Evolutionary conservation across 2,113 vertebrate genomes (phyloP).

Genomic region (Sander vitreus): DNA sequence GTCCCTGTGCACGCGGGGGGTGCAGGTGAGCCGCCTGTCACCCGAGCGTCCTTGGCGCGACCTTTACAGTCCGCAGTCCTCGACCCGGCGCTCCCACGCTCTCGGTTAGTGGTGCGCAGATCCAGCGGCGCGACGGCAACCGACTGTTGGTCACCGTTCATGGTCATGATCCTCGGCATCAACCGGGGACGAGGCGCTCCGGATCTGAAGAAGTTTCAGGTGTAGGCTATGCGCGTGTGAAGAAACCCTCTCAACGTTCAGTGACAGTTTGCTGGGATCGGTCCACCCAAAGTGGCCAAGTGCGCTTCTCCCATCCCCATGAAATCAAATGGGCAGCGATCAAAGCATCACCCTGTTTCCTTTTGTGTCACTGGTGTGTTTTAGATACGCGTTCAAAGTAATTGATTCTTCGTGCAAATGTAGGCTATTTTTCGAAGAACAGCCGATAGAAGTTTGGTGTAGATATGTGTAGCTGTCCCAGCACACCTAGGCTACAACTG

Average conservation of each 20-base stretch:
- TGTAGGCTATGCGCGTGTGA: constrained; percentile 3
- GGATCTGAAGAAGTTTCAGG: constrained; percentile 35
- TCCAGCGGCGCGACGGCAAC: constrained; percentile 80
- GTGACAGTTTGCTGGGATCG: constrained; percentile 24
- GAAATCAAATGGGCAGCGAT: constrained; percentile 22
- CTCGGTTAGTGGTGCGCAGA: constrained; percentile 74
- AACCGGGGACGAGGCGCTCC: constrained; percentile 14
- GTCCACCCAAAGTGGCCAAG: constrained; percentile 32
- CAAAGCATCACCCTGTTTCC: constrained; percentile 35
- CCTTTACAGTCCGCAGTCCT: constrained; percentile 37
- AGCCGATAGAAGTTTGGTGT: background rate
- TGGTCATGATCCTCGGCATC: constrained; percentile 80
- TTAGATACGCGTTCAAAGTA: constrained; percentile 6
- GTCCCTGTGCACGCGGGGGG: constrained; percentile 41
- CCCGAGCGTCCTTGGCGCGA: constrained; percentile 33
- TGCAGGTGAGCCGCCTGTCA: constrained; percentile 46
- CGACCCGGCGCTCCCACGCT: constrained; percentile 50
- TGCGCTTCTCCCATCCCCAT: constrained; percentile 46
- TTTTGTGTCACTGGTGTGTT: constrained; percentile 4
- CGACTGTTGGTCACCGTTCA: constrained; percentile 75
- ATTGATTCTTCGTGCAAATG: constrained; percentile 6
- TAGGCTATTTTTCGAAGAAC: background rate
- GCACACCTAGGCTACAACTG: constrained; percentile 45
- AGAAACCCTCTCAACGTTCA: constrained; percentile 2
- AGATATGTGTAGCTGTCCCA: constrained; percentile 17